Conservation (phyloP, 2,113 vertebrate species). For the Leptocoma aspasia region DNA sequence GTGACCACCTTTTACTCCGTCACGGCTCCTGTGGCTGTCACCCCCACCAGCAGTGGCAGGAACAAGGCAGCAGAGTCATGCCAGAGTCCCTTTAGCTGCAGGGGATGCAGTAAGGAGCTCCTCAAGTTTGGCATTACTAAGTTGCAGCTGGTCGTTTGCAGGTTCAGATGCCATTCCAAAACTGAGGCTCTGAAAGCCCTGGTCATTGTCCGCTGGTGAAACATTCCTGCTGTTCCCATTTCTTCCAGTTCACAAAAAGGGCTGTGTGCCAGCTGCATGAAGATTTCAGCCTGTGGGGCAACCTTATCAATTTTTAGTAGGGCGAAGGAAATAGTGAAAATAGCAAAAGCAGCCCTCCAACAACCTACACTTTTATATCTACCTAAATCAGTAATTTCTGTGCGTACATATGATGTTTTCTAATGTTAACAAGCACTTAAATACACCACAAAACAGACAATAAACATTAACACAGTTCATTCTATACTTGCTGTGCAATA, state of each 20-base stretch:
- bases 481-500: neutral
- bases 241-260: neutral
- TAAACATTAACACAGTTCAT: neutral
- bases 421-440: neutral
- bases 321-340: neutral
- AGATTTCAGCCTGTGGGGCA: neutral
- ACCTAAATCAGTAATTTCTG: neutral
- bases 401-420: neutral
- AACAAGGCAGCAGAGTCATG: neutral
- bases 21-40: rapidly evolving
- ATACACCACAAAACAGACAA: neutral
- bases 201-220: neutral
- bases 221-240: neutral
- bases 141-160: neutral
- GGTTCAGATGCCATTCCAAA: neutral
- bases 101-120: neutral
- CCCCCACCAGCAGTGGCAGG: rapidly evolving
- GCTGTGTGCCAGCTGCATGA: neutral
- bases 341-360: neutral
- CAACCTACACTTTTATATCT: neutral
- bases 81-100: neutral
- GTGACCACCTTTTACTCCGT: neutral
- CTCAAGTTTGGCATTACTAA: neutral
- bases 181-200: neutral
- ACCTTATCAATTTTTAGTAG: neutral